A percentile compares a stretch with the other conserved stretches of the same genome.
Evolutionary conservation across 2,888 invertebrate genomes (phyloP).

Genomic region (Drosophila fungiperda): DNA sequence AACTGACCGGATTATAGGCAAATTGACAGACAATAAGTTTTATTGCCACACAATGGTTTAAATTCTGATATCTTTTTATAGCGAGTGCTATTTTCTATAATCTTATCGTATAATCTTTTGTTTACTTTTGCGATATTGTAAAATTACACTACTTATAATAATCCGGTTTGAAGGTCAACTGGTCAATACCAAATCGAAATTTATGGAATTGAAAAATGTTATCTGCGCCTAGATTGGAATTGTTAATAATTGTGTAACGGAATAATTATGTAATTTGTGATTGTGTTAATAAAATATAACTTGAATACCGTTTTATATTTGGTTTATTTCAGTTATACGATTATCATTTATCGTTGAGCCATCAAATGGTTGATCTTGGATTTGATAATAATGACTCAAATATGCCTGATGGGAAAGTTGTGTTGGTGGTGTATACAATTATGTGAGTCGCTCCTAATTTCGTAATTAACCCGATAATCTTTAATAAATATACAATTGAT

Average conservation of each 20-base stretch:
- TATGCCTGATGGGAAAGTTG: conserved; percentile 24
- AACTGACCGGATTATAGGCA: conserved; percentile 1
- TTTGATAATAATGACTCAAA: conserved; percentile 30
- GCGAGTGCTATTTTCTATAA: conserved; percentile 2
- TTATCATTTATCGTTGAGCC: conserved; percentile 52
- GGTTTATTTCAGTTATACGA: conserved; percentile 52
- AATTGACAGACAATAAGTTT: conserved; percentile 26
- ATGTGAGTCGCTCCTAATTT: conserved; percentile 32
- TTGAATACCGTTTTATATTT: conserved; percentile 30
- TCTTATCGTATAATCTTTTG: conserved; percentile 28
- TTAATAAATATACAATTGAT: conserved; percentile 73
- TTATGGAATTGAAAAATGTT: background rate
- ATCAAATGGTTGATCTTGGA: conserved; percentile 17
- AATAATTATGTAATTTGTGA: background rate
- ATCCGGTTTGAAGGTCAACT: background rate
- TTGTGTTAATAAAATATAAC: conserved; percentile 1
- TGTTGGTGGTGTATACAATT: conserved; percentile 18
- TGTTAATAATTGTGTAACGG: background rate
- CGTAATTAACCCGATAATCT: conserved; percentile 58
- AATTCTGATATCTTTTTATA: conserved; percentile 11
- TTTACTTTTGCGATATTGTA: conserved; percentile 4
- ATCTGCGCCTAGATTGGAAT: background rate
- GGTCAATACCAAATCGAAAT: background rate
- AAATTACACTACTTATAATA: background rate
- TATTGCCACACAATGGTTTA: conserved; percentile 14